These are phyloP conservation scores for Pampus argenteus DNA, from an alignment of 2,797 vertebrate species.

Conservation along the genomic window DNA sequence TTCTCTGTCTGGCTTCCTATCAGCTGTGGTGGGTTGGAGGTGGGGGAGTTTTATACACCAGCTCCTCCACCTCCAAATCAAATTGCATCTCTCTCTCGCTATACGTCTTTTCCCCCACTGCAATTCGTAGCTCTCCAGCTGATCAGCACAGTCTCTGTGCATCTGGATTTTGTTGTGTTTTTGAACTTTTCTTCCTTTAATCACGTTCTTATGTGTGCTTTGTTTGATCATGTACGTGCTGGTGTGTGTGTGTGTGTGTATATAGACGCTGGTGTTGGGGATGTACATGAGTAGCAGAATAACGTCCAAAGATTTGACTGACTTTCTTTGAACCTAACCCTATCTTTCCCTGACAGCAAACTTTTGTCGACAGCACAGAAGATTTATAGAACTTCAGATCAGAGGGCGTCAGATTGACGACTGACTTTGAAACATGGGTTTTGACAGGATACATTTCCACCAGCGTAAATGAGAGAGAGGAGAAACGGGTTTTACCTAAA, in stretches of 20 bases:
- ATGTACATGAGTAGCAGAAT: conserved; percentile 37
- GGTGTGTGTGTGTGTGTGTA: conserved; percentile 28
- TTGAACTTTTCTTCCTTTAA: conserved; percentile 53
- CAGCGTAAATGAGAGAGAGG: conserved; percentile 51
- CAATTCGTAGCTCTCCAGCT: conserved; percentile 31
- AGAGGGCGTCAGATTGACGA: conserved; percentile 68
- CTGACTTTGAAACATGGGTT: conserved; percentile 78
- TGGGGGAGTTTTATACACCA: conserved; percentile 29
- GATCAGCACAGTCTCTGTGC: conserved; percentile 47
- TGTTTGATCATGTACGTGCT: conserved; percentile 52
- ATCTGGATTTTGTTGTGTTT: conserved; percentile 39
- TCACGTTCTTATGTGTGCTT: conserved; percentile 44
- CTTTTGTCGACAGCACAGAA: conserved; percentile 73
- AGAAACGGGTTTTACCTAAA: conserved; percentile 55
- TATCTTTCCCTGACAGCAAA: conserved; percentile 77
- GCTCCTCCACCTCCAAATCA: conserved; percentile 59
- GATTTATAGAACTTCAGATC: conserved; percentile 77
- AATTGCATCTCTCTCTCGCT: conserved; percentile 49
- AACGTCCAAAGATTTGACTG: conserved; percentile 59
- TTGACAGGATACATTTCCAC: conserved; percentile 74
- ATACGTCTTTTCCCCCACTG: conserved; percentile 19
- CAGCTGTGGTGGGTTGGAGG: conserved; percentile 44
- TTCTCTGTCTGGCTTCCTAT: conserved; percentile 62
- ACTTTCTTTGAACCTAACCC: conserved; percentile 67
- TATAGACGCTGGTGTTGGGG: conserved; percentile 22